These are phyloP conservation scores for Oreochromis tanganicae DNA, from an alignment of 2,113 vertebrate species.

Conservation along the genomic window DNA sequence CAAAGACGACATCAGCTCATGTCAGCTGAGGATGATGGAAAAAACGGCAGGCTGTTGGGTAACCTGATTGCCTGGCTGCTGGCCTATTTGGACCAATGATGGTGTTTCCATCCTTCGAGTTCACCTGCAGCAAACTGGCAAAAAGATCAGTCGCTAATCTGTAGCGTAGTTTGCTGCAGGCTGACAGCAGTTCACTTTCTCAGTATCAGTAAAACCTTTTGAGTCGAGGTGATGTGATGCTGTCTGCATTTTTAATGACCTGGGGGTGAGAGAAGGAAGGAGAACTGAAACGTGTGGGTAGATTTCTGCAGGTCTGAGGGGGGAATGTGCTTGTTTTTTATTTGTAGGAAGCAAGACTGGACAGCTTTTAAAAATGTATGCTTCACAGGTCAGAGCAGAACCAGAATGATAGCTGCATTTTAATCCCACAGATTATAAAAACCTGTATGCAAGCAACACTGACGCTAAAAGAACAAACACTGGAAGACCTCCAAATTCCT, in stretches of 20 bases:
- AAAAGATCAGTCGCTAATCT: background rate
- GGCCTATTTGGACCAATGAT: background rate
- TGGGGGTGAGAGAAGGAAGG: background rate
- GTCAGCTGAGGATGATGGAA: background rate
- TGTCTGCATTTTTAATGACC: background rate
- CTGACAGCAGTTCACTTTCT: background rate
- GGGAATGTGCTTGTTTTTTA: background rate
- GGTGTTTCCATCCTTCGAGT: background rate
- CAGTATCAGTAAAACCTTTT: background rate
- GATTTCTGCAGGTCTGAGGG: background rate
- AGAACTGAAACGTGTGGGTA: background rate
- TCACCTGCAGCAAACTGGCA: background rate
- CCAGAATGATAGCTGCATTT: background rate
- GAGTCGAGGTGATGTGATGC: background rate
- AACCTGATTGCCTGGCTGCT: background rate
- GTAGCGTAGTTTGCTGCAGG: background rate
- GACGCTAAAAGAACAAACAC: background rate
- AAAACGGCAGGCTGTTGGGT: background rate
- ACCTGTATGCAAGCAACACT: fast-evolving
- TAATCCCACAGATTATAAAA: background rate
- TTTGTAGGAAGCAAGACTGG: background rate
- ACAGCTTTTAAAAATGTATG: background rate
- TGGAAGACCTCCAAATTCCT: background rate
- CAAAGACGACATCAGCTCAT: background rate
- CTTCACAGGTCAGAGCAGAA: background rate